phyloP scores from a whole-genome alignment of 1,140 invertebrate species.

The Phenacoccus solenopsis region DNA sequence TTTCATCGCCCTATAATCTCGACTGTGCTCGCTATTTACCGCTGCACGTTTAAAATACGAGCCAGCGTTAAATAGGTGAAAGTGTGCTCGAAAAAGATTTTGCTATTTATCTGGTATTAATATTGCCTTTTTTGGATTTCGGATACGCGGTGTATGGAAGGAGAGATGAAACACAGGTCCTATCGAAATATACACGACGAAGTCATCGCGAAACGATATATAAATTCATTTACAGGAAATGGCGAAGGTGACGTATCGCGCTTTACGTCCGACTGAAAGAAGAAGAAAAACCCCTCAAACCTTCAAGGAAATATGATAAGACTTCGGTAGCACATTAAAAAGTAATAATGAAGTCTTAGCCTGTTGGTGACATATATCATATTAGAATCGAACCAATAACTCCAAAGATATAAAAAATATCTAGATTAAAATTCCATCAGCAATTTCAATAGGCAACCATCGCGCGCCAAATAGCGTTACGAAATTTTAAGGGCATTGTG shows the following conservation, averaged over 20 bases:
- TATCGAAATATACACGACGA: no score
- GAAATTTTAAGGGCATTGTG: background rate
- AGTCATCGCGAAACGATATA: no score
- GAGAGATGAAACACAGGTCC: no score
- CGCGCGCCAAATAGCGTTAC: background rate
- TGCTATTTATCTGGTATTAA: no score
- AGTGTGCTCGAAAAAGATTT: no score
- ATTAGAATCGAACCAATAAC: background rate
- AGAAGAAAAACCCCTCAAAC: background rate
- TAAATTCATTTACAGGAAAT: background rate
- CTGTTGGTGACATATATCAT: background rate
- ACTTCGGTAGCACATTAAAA: background rate
- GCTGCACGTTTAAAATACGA: background rate
- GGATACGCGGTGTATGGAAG: no score
- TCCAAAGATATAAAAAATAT: background rate
- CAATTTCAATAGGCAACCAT: background rate
- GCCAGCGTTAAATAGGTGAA: background rate
- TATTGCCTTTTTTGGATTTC: no score
- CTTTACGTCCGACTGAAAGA: background rate
- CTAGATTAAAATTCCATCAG: conserved; percentile 2
- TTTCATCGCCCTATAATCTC: background rate
- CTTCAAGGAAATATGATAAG: background rate
- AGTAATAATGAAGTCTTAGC: conserved; percentile 2
- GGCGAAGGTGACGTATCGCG: background rate
- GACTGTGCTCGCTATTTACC: background rate